Base-by-base conservation (phyloP, 2,888 invertebrate genomes). In the Coelopa pilipes region DNA sequence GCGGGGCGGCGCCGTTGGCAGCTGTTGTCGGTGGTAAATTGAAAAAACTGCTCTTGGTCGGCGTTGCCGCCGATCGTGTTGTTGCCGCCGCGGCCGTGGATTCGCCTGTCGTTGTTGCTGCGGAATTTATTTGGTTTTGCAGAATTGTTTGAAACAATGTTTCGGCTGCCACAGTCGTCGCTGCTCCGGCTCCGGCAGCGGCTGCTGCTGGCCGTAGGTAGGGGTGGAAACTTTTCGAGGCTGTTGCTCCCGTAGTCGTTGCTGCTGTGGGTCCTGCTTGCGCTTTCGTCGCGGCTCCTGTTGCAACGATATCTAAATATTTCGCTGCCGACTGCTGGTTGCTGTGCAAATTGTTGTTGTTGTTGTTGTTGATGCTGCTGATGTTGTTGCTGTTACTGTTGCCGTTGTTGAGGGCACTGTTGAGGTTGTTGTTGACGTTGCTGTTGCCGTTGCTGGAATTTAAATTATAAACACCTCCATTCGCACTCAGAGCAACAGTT, bases 51-150 rank as follows among this genome's bases (percentile, higher is more conserved):
- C 2, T 34, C 4, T 7, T 34, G 34, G 66, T 68, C 72, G 78
- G 66, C 68, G 34, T 2, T 34, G 34, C 7, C 34, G 34, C 76
- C 3, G 53, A 7, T 15, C 55, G 72, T 78, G 47, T 62, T n/a
- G 75, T 34, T n/a, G 70, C 47, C 12, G 80, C 70, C 76, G 76
- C 17, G 73, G 78, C 57, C 78, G 78, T 50, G 75, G 78, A 75
- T 34, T 69, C n/a, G n/a, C 76, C 76, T 75, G 78, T 74, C 79
- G 81, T 76, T 75, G 79, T 77, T 79, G 80, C 77, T 80, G 80
- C 82, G 81, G 85, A 84, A 84, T 85, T 84, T 81, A 84, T 82
- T 81, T 84, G 84, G 82, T 81, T 83, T 78, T 81, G 83, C 79
- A 84, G 81, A 79, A 83, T 80, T 83, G 84, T 82, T 81, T 80